Base-by-base conservation (phyloP, 2,797 vertebrate species). In the Microtus californicus region DNA sequence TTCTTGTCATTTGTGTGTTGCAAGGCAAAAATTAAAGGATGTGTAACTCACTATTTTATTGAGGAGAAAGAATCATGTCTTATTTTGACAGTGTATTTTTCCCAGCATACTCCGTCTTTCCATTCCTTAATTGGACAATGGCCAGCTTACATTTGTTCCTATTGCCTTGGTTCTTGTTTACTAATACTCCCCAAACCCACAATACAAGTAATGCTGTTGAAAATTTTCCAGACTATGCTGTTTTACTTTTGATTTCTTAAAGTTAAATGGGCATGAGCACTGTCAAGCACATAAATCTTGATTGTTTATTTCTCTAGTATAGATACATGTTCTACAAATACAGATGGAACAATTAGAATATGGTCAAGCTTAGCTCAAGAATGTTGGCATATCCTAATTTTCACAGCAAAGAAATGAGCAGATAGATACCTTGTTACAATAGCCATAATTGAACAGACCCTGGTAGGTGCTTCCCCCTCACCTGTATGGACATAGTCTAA, bases 71-170 rank as follows among this genome's bases (percentile, higher is more conserved):
- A 71, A 82, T 73, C 76, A 15, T 83, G n/a, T 89, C 23, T 51
- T 92, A 87, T 97, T 95, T 92, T 27, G 92, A 76, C 65, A 87
- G 43, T 87, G 45, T 31, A 81, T 89, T 94, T 92, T 92, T 95
- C 91, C 67, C 13, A 89, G 71, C 21, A 77, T 43, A 23, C 5
- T 19, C 40, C 56, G 6, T 48, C 17, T 92, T 89, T 97, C 69
- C 87, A 3, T 86, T 96, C 34, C 59, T 96, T 95, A 95, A 87
- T 51, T 95, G 12, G 61, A 5, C 87, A 80, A 25, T 95, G 21
- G 1, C 21, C 93, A 80, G 5, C 31, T 94, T 96, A 85, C 43
- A 88, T 94, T 82, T 96, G 13, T 90, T 87, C 51, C 27, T 81
- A 1, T 93, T 92, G 37, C 54, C 14, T 96, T 91, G 43, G 31